Evolutionary conservation across 2,888 invertebrate genomes (phyloP), one percentile per base, ranked within the genome.

Genomic region (Sesia apiformis): DNA sequence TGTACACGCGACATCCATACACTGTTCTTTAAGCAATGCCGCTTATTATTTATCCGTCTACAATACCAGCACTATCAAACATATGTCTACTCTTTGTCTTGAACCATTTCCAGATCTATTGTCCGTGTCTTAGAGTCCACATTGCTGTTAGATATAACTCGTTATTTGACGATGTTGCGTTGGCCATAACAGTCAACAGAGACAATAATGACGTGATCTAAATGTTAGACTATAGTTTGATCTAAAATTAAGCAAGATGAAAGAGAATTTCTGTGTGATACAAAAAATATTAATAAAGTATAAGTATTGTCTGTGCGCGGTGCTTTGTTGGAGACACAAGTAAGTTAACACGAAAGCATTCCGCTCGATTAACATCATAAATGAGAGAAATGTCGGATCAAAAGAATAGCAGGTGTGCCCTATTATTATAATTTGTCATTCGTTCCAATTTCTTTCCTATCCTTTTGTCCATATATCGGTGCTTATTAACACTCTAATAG

Each of bases 311-410:
- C 80, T 84, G 83, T 68, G 76, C 63, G 74, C 73, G 70, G 64
- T 68, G 79, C 85, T 84, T 89, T 89, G 86, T 86, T 75, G 74
- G 72, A 69, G 72, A 76, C 77, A 79, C 74, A 78, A 84, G 76
- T 81, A 77, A 80, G 83, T 84, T 81, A 84, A 80, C 81, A 81
- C 73, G 76, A 72, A 72, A 78, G 76, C 77, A 85, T 82, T 82
- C 79, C 85, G 85, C 81, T 84, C 88, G 79, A 87, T 89, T 88
- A 84, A 78, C 76, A 72, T 86, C 87, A 89, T 88, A 89, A 88
- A 88, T 87, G 87, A 88, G 88, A 85, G 86, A 86, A 86, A 84
- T 87, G 84, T 81, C 74, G 73, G 87, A 88, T 89, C 89, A 86
- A 87, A 87, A 87, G 88, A 82, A 88, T 85, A 85, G 81, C 89